Conservation (phyloP, 2,113 vertebrate genomes). For the Chionomys nivalis region DNA sequence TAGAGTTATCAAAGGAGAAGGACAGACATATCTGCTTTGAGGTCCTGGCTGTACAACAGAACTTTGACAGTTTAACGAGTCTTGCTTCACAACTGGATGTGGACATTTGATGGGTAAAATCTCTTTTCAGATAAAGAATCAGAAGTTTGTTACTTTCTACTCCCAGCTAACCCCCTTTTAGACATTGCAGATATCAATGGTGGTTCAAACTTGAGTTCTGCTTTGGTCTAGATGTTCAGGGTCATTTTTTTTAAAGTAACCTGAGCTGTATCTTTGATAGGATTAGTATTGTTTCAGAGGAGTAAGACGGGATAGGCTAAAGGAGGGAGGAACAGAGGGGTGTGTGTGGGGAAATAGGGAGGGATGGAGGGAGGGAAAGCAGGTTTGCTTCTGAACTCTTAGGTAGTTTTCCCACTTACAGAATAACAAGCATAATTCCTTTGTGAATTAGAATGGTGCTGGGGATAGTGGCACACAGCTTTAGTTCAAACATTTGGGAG, state of each 20-base stretch:
- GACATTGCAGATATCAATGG: background rate
- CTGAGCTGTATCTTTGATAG: background rate
- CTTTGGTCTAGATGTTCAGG: too few relatives aligned
- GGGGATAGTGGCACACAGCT: background rate
- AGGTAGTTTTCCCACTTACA: background rate
- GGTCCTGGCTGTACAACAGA: background rate
- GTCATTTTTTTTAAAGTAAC: background rate
- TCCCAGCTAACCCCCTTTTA: accelerated
- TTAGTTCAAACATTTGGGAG: background rate
- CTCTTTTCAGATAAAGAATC: background rate
- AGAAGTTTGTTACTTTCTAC: background rate
- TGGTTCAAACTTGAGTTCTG: too few relatives aligned
- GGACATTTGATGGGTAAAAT: background rate
- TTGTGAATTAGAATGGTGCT: background rate
- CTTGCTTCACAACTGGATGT: background rate
- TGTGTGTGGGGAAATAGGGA: background rate
- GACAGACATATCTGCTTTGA: background rate
- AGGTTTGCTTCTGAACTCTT: background rate
- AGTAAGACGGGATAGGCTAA: background rate
- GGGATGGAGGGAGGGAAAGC: background rate
- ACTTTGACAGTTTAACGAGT: background rate
- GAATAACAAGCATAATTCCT: background rate
- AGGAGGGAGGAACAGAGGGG: background rate
- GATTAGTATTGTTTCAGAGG: background rate
- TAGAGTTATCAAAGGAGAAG: background rate